These are phyloP conservation scores for Tenthredo livida DNA, from an alignment of 2,888 invertebrate species.

Conservation along the genomic window DNA sequence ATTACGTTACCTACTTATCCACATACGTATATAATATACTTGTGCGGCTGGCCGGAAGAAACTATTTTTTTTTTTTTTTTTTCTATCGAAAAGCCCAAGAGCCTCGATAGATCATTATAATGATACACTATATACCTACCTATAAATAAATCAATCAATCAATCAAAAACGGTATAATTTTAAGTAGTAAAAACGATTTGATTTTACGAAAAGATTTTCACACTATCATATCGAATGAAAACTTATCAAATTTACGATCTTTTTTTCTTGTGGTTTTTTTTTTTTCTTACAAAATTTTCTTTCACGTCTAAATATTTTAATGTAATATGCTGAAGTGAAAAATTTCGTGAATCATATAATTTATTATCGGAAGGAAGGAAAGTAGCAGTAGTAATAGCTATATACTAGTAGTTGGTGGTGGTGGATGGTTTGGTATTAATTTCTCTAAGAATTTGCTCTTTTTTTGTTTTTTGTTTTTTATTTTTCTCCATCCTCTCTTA, in stretches of 20 bases:
- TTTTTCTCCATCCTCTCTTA: neutral
- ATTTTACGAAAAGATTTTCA: too few species aligned
- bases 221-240: too few species aligned
- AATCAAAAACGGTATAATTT: neutral
- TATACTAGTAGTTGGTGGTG: neutral
- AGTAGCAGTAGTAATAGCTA: neutral
- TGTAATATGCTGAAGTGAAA: neutral
- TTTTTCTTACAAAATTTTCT: too few species aligned
- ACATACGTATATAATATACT: neutral
- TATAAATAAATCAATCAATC: neutral
- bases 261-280: too few species aligned
- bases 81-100: too few species aligned
- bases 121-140: neutral
- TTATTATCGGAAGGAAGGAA: neutral
- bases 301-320: too few species aligned
- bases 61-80: neutral
- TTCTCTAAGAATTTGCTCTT: neutral
- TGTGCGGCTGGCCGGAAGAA: neutral
- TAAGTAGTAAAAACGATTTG: neutral
- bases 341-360: neutral
- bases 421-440: constrained; percentile 17
- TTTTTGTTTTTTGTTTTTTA: neutral
- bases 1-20: neutral
- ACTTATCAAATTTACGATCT: too few species aligned
- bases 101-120: too few species aligned